A percentile compares a stretch with the other conserved stretches of the same genome.
These are phyloP conservation scores for Cossypha caffra DNA, from an alignment of 2,797 vertebrate genomes.

Conservation along the genomic window DNA sequence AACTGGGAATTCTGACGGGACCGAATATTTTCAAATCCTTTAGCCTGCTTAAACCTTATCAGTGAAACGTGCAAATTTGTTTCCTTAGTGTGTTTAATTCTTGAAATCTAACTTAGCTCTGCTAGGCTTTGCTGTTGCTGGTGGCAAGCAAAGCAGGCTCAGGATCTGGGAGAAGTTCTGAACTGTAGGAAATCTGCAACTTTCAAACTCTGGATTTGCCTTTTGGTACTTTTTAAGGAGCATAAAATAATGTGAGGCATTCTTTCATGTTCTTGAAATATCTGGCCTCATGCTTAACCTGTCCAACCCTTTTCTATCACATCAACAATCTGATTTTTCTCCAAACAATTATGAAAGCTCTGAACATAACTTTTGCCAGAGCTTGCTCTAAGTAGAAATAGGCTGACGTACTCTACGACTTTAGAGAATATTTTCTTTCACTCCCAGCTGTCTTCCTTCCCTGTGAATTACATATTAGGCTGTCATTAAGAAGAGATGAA, in stretches of 20 bases:
- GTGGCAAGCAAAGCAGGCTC: background rate
- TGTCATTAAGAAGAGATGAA: background rate
- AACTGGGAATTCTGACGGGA: background rate
- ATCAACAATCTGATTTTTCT: background rate
- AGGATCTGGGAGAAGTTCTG: background rate
- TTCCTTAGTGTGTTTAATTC: background rate
- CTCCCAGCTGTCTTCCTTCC: background rate
- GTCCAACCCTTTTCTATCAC: background rate
- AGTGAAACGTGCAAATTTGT: background rate
- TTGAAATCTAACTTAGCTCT: background rate
- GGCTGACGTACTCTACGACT: rapidly evolving
- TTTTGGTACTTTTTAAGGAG: background rate
- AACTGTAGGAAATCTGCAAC: background rate
- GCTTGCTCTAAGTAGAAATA: background rate
- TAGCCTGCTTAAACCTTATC: background rate
- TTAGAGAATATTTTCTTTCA: background rate
- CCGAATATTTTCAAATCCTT: background rate
- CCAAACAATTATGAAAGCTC: background rate
- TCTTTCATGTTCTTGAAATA: background rate
- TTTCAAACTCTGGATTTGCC: background rate
- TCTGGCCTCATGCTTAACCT: background rate
- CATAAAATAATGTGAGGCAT: background rate
- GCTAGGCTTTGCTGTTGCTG: background rate
- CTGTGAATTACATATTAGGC: background rate
- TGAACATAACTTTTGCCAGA: background rate